Percentiles rank a stretch among this genome's conserved stretches.
phyloP scores from a whole-genome alignment of 1,140 invertebrate species.

The Drosophila virilis region DNA sequence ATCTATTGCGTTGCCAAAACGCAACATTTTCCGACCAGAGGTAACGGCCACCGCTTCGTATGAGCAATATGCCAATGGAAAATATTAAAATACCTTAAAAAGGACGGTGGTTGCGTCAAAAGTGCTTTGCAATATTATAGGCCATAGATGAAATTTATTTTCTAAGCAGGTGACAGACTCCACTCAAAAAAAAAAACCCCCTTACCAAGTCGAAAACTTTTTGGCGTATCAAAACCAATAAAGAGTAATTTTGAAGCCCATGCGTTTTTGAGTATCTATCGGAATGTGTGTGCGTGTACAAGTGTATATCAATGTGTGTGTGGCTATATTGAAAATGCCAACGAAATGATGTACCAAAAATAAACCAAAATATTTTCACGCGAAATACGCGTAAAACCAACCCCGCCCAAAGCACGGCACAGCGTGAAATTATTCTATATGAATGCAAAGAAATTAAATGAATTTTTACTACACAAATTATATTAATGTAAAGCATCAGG shows the following conservation, averaged over 20 bases:
- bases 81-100: conserved; percentile 57
- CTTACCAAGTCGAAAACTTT: conserved; percentile 42
- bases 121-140: conserved; percentile 47
- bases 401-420: conserved; percentile 1
- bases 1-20: conserved; percentile 45
- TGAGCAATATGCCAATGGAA: conserved; percentile 14
- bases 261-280: no score
- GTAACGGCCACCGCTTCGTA: conserved; percentile 26
- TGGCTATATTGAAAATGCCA: conserved; percentile 37
- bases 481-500: conserved; percentile 26
- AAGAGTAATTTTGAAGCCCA: conserved; percentile 31
- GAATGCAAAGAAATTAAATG: conserved; percentile 28
- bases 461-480: conserved; percentile 29
- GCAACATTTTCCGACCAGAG: conserved; percentile 17
- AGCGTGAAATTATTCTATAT: conserved; percentile 20
- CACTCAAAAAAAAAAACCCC: conserved; percentile 44
- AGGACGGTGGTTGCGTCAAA: conserved; percentile 22
- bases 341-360: conserved; percentile 46
- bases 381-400: conserved; percentile 38
- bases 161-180: conserved; percentile 50
- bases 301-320: not conserved
- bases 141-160: conserved; percentile 64
- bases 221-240: conserved; percentile 60
- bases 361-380: conserved; percentile 44
- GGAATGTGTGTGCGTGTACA: not conserved